A percentile compares a stretch with the other conserved stretches of the same genome.
Conservation (phyloP, 92 coral and sea anemone genomes). For the Porites divaricata region DNA sequence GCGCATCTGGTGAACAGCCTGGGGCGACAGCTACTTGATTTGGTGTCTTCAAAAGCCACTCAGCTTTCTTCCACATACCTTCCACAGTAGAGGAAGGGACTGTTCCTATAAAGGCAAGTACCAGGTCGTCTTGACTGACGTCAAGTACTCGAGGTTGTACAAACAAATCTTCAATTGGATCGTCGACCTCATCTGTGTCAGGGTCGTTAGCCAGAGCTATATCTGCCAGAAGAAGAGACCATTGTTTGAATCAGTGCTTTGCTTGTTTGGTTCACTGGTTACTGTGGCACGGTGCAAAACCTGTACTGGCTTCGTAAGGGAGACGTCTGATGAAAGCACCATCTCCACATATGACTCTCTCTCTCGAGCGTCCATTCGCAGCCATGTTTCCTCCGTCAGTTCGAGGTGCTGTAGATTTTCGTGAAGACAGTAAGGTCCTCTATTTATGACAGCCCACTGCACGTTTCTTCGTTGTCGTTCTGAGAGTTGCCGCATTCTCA, state of each 20-base stretch:
- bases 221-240: conserved; percentile 24
- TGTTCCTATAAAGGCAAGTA: conserved; percentile 6
- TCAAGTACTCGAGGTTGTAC: conserved; percentile 26
- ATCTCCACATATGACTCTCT: conserved; percentile 24
- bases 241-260: conserved; percentile 1
- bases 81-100: conserved; percentile 37
- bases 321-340: conserved; percentile 12
- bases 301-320: not conserved
- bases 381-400: conserved; percentile 43
- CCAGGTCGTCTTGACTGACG: conserved; percentile 23
- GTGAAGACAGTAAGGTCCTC: conserved; percentile 40
- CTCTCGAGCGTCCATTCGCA: conserved; percentile 28
- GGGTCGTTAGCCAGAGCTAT: conserved; percentile 34
- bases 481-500: conserved; percentile 14
- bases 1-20: too few relatives aligned
- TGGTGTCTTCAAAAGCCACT: conserved; percentile 27
- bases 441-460: conserved; percentile 52
- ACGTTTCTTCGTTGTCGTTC: conserved; percentile 47
- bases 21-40: too few relatives aligned
- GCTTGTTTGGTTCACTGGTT: conserved; percentile 12
- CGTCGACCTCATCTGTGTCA: conserved; percentile 19
- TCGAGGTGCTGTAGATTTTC: conserved; percentile 10
- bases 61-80: conserved; percentile 44
- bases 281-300: conserved; percentile 19
- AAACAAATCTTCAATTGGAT: conserved; percentile 27